These are phyloP conservation scores for Sebastes steindachneri DNA, from an alignment of 2,797 vertebrate species.

Conservation along the genomic window DNA sequence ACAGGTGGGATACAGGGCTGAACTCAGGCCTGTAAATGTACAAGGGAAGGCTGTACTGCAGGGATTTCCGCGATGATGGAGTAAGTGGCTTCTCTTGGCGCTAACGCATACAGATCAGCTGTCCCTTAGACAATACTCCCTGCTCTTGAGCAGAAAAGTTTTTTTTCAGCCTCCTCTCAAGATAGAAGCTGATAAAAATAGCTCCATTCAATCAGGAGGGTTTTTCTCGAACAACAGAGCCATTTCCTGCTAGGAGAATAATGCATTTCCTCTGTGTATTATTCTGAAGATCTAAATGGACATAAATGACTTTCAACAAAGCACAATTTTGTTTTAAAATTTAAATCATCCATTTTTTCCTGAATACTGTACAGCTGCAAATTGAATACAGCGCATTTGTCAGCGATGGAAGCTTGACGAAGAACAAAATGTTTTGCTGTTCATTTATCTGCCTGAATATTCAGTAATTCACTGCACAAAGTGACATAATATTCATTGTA, in stretches of 20 bases:
- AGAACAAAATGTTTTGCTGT: constrained; percentile 13
- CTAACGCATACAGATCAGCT: constrained; percentile 70
- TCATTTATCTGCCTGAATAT: constrained; percentile 24
- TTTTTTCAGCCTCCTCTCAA: constrained; percentile 28
- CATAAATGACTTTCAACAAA: constrained; percentile 52
- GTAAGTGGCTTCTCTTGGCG: constrained; percentile 69
- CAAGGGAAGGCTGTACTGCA: constrained; percentile 68
- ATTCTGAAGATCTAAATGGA: constrained; percentile 57
- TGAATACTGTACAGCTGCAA: constrained; percentile 9
- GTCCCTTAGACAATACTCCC: constrained; percentile 65
- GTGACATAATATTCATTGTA: background rate
- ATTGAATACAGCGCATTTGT: constrained; percentile 24
- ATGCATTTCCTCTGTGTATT: constrained; percentile 50
- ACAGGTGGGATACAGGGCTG: constrained; percentile 74
- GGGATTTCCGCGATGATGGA: constrained; percentile 78
- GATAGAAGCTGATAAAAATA: constrained; percentile 72
- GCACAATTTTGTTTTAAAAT: constrained; percentile 51
- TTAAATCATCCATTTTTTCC: constrained; percentile 40
- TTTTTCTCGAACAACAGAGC: constrained; percentile 47
- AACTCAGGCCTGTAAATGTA: constrained; percentile 75
- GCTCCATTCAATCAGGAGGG: constrained; percentile 34
- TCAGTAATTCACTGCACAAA: constrained; percentile 1
- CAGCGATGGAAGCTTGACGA: background rate
- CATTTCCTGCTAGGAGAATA: constrained; percentile 48
- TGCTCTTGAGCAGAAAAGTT: constrained; percentile 39